Conservation (phyloP, 2,113 vertebrate species). For the Pionites leucogaster region DNA sequence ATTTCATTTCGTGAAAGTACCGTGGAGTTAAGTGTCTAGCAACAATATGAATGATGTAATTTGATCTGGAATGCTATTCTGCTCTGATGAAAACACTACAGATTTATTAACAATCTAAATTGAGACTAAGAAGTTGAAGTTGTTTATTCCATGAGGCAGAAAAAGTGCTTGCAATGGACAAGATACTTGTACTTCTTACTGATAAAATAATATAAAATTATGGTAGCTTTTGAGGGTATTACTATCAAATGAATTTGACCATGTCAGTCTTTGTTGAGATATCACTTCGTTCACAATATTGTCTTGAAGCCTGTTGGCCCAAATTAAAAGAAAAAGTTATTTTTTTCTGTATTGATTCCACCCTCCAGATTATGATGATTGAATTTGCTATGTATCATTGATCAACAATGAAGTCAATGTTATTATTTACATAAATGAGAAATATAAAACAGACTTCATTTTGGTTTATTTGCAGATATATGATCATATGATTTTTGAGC, state of each 20-base stretch:
- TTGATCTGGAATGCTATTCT: not conserved
- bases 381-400: not conserved
- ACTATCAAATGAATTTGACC: not conserved
- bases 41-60: not conserved
- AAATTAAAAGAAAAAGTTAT: not conserved
- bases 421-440: not conserved
- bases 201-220: not conserved
- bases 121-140: not conserved
- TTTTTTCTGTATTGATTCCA: not conserved
- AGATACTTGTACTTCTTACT: not conserved
- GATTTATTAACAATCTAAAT: not conserved
- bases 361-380: not conserved
- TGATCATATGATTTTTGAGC: not conserved
- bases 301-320: not conserved
- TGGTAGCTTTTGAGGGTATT: not conserved
- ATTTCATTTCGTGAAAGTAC: not conserved
- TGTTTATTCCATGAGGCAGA: not conserved
- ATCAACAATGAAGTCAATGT: not conserved
- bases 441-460: not conserved
- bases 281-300: not conserved
- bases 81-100: not conserved
- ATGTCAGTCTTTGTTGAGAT: not conserved
- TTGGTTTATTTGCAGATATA: not conserved
- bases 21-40: not conserved
- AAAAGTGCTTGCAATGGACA: not conserved